Evolutionary conservation across 1,140 invertebrate genomes (phyloP).

Genomic region (Pogonus chalceus): DNA sequence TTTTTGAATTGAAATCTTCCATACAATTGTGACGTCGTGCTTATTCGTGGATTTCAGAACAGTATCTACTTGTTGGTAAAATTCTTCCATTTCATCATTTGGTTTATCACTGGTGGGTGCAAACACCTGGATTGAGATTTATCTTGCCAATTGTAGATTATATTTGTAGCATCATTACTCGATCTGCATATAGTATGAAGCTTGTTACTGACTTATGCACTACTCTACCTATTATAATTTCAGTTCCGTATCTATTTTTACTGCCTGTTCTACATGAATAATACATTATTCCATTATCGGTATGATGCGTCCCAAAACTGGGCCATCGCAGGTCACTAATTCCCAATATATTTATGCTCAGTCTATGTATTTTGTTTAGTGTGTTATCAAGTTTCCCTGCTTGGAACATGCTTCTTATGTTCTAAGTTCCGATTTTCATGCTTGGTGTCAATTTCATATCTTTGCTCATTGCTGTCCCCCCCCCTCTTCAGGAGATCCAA

Average conservation of each 20-base stretch:
- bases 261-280: slow-evolving; percentile 10
- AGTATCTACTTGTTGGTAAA: slow-evolving; percentile 17
- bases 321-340: slow-evolving; percentile 12
- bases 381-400: no score
- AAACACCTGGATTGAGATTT: slow-evolving; percentile 31
- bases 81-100: slow-evolving; percentile 20
- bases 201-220: no score
- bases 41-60: slow-evolving; percentile 13
- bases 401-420: no score
- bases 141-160: slow-evolving; percentile 11
- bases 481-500: no score
- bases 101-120: slow-evolving; percentile 22
- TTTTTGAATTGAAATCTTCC: slow-evolving; percentile 24
- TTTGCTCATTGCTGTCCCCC: no score
- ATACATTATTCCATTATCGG: slow-evolving; percentile 2
- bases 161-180: slow-evolving; percentile 16
- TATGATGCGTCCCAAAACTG: background rate
- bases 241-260: slow-evolving; percentile 17
- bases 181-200: slow-evolving; percentile 14
- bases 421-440: no score
- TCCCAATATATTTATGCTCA: slow-evolving; percentile 13
- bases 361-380: slow-evolving; percentile 14
- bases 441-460: slow-evolving; percentile 6
- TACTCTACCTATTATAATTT: slow-evolving; percentile 12
- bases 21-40: no score